Evolutionary conservation across 37 sponge, comb jelly and placozoan species (phyloP).

Genomic region (Geodia barretti): DNA sequence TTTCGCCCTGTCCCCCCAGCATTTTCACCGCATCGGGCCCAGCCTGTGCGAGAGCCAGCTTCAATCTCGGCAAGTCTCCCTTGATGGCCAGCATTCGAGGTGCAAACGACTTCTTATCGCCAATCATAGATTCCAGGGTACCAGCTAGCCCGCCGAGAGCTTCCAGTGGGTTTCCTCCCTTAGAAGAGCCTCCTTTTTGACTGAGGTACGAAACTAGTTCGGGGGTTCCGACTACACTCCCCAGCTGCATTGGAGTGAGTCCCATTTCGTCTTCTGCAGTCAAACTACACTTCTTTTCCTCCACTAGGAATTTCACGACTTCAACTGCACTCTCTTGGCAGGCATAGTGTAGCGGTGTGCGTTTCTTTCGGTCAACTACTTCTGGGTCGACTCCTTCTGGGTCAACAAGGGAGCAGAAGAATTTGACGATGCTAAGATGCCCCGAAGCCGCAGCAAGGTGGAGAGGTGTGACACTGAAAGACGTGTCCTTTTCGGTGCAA

Average conservation of each 20-base stretch:
- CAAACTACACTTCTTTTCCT: not conserved
- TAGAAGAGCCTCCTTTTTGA: not conserved
- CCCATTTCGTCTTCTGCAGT: not conserved
- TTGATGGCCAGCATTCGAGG: not conserved
- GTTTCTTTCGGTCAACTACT: slow-evolving; percentile 29
- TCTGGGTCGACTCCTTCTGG: not conserved
- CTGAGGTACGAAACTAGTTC: not conserved
- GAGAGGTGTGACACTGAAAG: slow-evolving; percentile 18
- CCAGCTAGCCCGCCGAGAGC: not conserved
- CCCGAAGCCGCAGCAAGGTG: slow-evolving; percentile 39
- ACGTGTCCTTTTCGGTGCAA: not conserved
- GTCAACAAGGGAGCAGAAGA: slow-evolving; percentile 1
- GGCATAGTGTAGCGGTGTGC: slow-evolving; percentile 67
- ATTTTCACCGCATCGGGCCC: not conserved
- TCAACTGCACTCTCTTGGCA: slow-evolving; percentile 65
- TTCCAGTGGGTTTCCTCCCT: not conserved
- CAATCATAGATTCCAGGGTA: not conserved
- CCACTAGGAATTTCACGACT: slow-evolving; percentile 25
- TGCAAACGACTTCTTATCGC: not conserved
- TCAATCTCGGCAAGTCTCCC: slow-evolving; percentile 8
- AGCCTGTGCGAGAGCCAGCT: not conserved
- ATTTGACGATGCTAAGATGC: slow-evolving; percentile 16
- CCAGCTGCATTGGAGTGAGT: not conserved
- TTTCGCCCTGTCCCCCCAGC: slow-evolving; percentile 11
- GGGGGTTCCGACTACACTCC: not conserved